Evolutionary conservation across 92 coral and sea anemone genomes (phyloP), one percentile per base, ranked within the genome.

Genomic region (Anthopleura xanthogrammica): DNA sequence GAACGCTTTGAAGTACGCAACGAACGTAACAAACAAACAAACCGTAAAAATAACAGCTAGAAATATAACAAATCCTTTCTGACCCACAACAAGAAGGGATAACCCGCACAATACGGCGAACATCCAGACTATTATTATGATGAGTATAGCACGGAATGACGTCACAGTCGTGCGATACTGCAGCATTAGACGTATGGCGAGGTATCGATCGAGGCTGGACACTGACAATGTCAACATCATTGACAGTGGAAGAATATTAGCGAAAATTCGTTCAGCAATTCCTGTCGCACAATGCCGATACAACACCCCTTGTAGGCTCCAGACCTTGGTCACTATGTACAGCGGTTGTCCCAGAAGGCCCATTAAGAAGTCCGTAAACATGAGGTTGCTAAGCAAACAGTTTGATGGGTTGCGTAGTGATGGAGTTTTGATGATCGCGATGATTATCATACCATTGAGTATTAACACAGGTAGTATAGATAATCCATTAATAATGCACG

Each of bases 341-440:
- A 85, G 88, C 83, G 88, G 88, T 70, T 85, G 88, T n/a, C 42
- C 72, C 6, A 79, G 19, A 22, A 85, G 55, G 46, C 88, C 88
- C 76, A 85, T 85, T 77, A 85, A 65, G 41, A 76, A 66, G 48
- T 79, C 88, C 1, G 79, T 85, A 13, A 85, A 52, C 60, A 79
- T 79, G n/a, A 85, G 78, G 79, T 85, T 85, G 76, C 83, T 52
- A 8, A 85, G 88, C 16, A 85, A 79, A 78, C 60, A 78, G 79
- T 85, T 85, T 5, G 88, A 85, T 1, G 88, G 83, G 54, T 17
- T 78, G n/a, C 72, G 83, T 12, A 85, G 68, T 2, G 68, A 22
- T 2, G 71, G 65, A 4, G 88, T 85, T 68, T 41, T 78, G 24
- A 79, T 11, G 2, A 85, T 79, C 6, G 88, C 82, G 19, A 79